Percentiles rank a stretch among this genome's conserved stretches.
phyloP scores from a whole-genome alignment of 2,888 invertebrate species.

The Sussaba pulchella region DNA sequence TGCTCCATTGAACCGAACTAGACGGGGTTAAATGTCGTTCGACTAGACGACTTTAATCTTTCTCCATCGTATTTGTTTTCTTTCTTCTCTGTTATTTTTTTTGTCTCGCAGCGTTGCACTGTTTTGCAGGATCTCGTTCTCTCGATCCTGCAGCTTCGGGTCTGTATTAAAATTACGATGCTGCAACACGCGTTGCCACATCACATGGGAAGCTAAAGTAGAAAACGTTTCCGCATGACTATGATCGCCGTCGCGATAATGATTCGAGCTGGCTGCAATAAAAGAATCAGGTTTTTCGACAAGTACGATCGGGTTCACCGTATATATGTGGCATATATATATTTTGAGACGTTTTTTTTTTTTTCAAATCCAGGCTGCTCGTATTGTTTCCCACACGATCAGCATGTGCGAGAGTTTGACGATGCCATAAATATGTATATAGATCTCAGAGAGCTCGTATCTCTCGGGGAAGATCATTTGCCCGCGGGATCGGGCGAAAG shows the following conservation, averaged over 20 bases:
- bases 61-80: no score
- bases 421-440: constrained; percentile 20
- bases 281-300: constrained; percentile 66
- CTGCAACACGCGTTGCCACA: constrained; percentile 57
- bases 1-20: constrained; percentile 11
- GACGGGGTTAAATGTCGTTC: constrained; percentile 51
- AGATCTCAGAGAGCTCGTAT: constrained; percentile 72
- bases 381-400: constrained; percentile 24
- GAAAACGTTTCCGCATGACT: constrained; percentile 39
- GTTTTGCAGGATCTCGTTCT: constrained; percentile 21
- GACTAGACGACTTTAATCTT: constrained; percentile 29
- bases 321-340: no score
- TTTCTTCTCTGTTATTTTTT: neutral
- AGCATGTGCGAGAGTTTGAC: constrained; percentile 5
- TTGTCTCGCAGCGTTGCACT: neutral
- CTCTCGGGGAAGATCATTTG: constrained; percentile 80
- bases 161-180: constrained; percentile 59
- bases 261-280: constrained; percentile 60
- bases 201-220: constrained; percentile 8
- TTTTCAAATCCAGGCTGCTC: constrained; percentile 53
- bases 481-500: constrained; percentile 53
- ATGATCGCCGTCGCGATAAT: constrained; percentile 67
- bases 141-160: neutral
- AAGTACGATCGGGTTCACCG: constrained; percentile 38
- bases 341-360: no score